A percentile compares a stretch with the other conserved stretches of the same genome.
Evolutionary conservation across 2,888 invertebrate species (phyloP).

Genomic region (Cephus rjabovi): DNA sequence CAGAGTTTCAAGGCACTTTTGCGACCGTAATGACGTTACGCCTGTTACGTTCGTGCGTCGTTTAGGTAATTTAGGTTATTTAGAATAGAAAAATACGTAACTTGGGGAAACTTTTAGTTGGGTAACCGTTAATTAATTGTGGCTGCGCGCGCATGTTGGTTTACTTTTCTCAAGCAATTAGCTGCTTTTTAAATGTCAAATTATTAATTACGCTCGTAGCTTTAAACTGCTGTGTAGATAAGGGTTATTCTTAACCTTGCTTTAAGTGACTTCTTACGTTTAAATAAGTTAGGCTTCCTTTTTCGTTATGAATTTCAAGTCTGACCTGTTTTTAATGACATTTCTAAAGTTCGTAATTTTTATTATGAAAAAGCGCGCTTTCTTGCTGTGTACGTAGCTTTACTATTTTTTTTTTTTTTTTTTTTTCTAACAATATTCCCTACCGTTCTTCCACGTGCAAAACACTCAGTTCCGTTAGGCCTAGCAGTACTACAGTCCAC

Average conservation of each 20-base stretch:
- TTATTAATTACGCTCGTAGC: neutral
- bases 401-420: too few relatives aligned
- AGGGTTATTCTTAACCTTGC: neutral
- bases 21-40: too few relatives aligned
- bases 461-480: neutral
- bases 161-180: neutral
- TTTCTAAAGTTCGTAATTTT: neutral
- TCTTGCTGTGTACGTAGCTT: neutral
- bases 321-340: neutral
- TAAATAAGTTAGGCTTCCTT: neutral
- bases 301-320: neutral
- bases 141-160: neutral
- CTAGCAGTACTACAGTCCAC: neutral
- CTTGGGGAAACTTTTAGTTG: neutral
- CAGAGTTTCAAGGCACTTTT: neutral
- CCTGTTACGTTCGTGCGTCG: neutral
- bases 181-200: neutral
- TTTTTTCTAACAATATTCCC: neutral
- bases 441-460: neutral
- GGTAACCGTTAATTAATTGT: neutral
- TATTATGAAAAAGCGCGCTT: neutral
- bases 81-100: neutral
- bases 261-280: neutral
- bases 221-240: neutral
- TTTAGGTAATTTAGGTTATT: neutral